These are phyloP conservation scores for Callipepla squamata DNA, from an alignment of 2,113 vertebrate genomes.

Conservation along the genomic window DNA sequence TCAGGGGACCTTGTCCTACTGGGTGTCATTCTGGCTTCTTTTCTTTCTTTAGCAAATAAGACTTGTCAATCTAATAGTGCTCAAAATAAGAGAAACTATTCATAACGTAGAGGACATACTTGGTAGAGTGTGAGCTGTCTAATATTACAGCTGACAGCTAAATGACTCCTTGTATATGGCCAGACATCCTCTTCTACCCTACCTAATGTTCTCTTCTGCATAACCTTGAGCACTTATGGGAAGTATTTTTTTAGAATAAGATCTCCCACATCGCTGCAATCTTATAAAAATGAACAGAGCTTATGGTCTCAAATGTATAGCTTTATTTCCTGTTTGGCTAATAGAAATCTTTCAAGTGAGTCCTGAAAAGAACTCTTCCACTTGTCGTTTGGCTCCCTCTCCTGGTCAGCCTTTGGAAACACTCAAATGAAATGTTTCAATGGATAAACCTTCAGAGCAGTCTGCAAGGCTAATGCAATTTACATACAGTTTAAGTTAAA, in stretches of 20 bases:
- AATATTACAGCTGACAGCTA: background rate
- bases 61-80: background rate
- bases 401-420: background rate
- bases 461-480: fast-evolving
- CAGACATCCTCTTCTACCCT: fast-evolving
- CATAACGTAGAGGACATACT: fast-evolving
- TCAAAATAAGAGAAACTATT: background rate
- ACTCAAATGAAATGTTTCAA: background rate
- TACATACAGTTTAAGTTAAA: background rate
- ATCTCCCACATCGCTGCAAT: background rate
- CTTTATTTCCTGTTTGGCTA: background rate
- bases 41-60: background rate
- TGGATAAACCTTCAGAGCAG: fast-evolving
- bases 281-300: background rate
- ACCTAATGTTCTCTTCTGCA: background rate
- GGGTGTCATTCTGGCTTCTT: background rate
- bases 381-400: constrained; percentile 67
- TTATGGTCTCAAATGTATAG: background rate
- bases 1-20: background rate
- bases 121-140: background rate
- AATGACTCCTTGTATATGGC: fast-evolving
- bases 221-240: too few relatives aligned
- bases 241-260: background rate
- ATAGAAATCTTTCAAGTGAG: background rate
- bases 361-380: background rate